Base-by-base conservation (phyloP, 2,888 invertebrate genomes). In the Eilema depressum region DNA sequence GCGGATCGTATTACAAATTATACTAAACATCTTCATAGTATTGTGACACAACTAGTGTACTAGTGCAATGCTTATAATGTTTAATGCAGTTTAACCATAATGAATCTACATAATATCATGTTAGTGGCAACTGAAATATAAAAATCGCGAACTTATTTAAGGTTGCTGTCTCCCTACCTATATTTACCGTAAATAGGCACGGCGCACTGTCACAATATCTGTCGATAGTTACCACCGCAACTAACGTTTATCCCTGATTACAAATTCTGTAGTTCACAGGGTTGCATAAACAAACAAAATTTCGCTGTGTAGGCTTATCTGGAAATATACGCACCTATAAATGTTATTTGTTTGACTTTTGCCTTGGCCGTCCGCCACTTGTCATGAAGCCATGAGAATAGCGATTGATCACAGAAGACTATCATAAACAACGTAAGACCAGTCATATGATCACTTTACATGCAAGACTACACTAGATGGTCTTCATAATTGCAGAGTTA, bases 341-440 rank as follows among this genome's bases (percentile, higher is more conserved):
- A 83, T 70, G 76, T 75, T 80, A 79, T 83, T 83, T 81, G 68
- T 83, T 78, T 75, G 72, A 76, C 69, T 73, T 75, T 70, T 47
- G 60, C 75, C 63, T 76, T 79, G 81, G 82, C 79, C 63, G 59
- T 33, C 41, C 53, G 82, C 85, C 85, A 80, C 70, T 70, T 59
- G 30, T 28, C 14, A 56, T 65, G 56, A 47, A 64, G 81, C 81
- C 61, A 75, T 2, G 11, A 81, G 23, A 2, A 5, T n/a, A 68
- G 70, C 28, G 68, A 17, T 30, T 14, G 11, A 63, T 66, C 67
- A 63, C 17, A 66, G 41, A 33, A 11, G 61, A 12, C 25, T 11
- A 3, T 8, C 37, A 25, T 25, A 26, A 63, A 20, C 26, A 41
- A 10, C 26, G 2, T 53, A n/a, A n/a, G 53, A 53, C n/a, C 53